Conservation (phyloP, 2,888 invertebrate species). For the Salticus scenicus region DNA sequence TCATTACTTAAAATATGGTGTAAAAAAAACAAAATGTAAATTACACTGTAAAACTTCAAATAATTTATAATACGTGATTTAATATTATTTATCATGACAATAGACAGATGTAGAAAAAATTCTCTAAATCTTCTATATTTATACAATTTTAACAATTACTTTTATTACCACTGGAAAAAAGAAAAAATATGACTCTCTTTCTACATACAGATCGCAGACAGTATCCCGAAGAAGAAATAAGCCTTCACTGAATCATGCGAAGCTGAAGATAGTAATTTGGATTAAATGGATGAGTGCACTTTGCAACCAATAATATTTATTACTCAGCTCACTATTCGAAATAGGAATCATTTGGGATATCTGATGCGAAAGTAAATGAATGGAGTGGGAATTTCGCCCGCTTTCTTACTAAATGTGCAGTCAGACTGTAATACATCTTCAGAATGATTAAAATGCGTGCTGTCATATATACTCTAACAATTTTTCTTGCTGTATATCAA, state of each 20-base stretch:
- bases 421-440: neutral
- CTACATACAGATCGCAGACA: no score
- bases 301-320: neutral
- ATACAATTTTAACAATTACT: no score
- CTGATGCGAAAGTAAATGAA: neutral
- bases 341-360: constrained; percentile 6
- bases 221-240: neutral
- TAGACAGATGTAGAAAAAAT: no score
- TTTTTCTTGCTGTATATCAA: no score
- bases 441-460: neutral
- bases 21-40: no score
- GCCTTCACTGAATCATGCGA: neutral
- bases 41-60: no score
- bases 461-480: neutral
- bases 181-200: no score
- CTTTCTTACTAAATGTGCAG: neutral
- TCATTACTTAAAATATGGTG: no score
- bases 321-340: neutral
- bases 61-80: no score
- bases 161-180: no score
- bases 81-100: no score
- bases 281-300: neutral
- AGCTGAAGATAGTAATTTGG: constrained; percentile 1
- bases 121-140: no score
- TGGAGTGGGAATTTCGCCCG: neutral